phyloP scores from a whole-genome alignment of 2,888 invertebrate genomes.

The Lottia gigantea region DNA sequence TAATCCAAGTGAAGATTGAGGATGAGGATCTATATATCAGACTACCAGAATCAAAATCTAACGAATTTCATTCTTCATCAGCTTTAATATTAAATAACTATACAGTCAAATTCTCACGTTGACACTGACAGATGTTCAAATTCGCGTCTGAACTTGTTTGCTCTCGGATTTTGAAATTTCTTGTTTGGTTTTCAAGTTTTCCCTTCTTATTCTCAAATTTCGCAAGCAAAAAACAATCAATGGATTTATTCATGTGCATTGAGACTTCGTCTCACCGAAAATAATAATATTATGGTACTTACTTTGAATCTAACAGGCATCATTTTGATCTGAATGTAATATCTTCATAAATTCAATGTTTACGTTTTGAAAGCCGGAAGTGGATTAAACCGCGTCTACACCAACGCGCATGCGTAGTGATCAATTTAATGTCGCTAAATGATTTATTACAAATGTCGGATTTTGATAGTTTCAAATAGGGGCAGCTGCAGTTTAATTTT shows the following conservation, averaged over 20 bases:
- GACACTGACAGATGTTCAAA: background rate
- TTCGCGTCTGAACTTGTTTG: background rate
- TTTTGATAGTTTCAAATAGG: too few relatives aligned
- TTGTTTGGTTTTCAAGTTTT: background rate
- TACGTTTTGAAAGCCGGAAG: constrained; percentile 6
- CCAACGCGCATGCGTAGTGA: constrained; percentile 31
- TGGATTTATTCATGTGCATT: too few relatives aligned
- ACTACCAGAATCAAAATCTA: too few relatives aligned
- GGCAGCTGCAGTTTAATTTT: too few relatives aligned
- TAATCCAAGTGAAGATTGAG: too few relatives aligned
- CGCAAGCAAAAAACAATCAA: background rate
- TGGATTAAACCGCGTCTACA: constrained; percentile 27
- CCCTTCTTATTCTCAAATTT: background rate
- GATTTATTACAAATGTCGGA: too few relatives aligned
- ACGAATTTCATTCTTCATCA: too few relatives aligned
- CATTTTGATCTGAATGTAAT: background rate
- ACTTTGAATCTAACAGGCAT: constrained; percentile 4
- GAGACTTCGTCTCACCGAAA: too few relatives aligned
- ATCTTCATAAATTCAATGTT: background rate
- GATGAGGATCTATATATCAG: too few relatives aligned
- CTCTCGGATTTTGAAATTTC: background rate
- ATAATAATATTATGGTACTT: background rate
- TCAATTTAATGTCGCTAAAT: too few relatives aligned
- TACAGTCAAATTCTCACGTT: too few relatives aligned
- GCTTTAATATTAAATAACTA: too few relatives aligned